Base-by-base conservation (phyloP, 2,888 invertebrate species). In the Catonia carolina region DNA sequence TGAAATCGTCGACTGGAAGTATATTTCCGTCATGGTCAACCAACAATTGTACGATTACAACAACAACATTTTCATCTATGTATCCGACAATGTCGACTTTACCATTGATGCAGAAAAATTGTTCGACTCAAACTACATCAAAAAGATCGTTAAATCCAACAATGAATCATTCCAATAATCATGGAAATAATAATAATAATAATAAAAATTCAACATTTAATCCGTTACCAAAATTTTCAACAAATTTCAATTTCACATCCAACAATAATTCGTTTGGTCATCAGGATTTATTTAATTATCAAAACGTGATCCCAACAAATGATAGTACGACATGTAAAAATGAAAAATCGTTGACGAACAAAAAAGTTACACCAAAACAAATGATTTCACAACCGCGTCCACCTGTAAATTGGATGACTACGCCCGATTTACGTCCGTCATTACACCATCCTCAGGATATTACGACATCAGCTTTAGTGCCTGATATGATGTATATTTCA, bases 381-480 rank as follows among this genome's bases (percentile, higher is more conserved):
- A n/a, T n/a, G n/a, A n/a, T n/a, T n/a, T 31, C 51, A 36, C 60
- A 55, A 35, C 37, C 35, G 12, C 57, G 76, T 61, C 73, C 76
- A 3, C 77, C 79, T 0, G 78, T 80, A 1, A 81, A 81, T 64
- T 81, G 81, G 81, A 81, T 81, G 81, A 80, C 80, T 64, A 74
- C 79, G 1, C 78, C 79, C 1, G 78, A 78, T 50, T 31, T 59
- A 15, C 51, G 62, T 27, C 49, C 58, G n/a, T 17, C 42, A 17
- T 33, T 58, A 50, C 27, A 52, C 12, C 49, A 53, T 53, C 18
- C 15, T 20, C 17, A 45, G 35, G 37, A 48, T 18, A n/a, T 35
- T 23, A n/a, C 58, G 6, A 6, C 45, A 20, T 22, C 45, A 45
- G 1, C 45, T 12, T 45, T 22, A 22, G 37, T 50, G 12, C 36